Conservation (phyloP, 2,113 vertebrate species). For the Pollimyrus isidori region DNA sequence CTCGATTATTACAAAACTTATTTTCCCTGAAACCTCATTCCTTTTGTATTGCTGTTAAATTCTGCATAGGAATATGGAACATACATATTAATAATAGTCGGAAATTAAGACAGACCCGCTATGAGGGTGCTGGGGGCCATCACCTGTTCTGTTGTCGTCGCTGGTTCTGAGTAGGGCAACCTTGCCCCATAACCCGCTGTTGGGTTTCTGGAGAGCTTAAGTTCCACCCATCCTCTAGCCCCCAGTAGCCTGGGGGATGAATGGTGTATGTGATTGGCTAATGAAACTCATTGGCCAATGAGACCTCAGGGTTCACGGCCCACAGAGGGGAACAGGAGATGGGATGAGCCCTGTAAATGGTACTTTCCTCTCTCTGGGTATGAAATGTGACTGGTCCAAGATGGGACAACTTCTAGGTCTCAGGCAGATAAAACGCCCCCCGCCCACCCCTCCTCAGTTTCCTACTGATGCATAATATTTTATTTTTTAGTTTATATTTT, state of each 20-base stretch:
- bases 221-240: neutral
- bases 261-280: neutral
- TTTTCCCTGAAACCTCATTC: neutral
- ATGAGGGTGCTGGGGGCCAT: neutral
- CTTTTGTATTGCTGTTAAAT: neutral
- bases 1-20: neutral
- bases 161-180: neutral
- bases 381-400: neutral
- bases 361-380: neutral
- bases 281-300: neutral
- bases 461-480: neutral
- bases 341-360: neutral
- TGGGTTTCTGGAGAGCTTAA: neutral
- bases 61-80: neutral
- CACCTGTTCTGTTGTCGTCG: neutral
- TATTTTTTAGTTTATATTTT: neutral
- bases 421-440: neutral
- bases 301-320: neutral
- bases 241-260: neutral
- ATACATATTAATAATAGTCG: constrained; percentile 7
- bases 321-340: neutral
- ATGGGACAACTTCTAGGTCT: neutral
- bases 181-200: neutral
- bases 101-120: neutral
- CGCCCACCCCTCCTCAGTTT: neutral